phyloP scores from a whole-genome alignment of 2,113 vertebrate genomes.

The Scomber japonicus region DNA sequence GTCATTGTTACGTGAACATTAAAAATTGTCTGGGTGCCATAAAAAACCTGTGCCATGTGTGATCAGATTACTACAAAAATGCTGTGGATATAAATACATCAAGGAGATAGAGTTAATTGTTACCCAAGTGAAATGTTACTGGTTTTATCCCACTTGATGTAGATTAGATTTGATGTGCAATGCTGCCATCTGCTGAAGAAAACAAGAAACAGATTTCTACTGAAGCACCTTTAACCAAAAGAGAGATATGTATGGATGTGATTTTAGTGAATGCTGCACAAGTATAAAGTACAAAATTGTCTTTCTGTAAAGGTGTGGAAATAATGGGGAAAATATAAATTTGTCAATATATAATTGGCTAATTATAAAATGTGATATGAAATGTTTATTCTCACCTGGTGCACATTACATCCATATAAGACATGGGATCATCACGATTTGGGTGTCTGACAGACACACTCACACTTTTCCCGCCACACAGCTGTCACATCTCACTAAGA shows the following conservation, averaged over 20 bases:
- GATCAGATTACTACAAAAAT: neutral
- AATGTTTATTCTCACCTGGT: conserved; percentile 6
- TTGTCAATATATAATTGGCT: neutral
- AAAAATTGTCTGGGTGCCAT: conserved; percentile 8
- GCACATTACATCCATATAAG: conserved; percentile 2
- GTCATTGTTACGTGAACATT: conserved; percentile 30
- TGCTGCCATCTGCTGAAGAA: conserved; percentile 81
- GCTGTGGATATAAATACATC: conserved; percentile 80
- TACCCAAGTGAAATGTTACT: conserved; percentile 45
- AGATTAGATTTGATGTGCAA: conserved; percentile 68
- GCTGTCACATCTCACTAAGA: conserved; percentile 43
- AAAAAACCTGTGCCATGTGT: no score
- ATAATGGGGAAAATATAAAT: neutral
- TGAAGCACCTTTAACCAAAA: neutral
- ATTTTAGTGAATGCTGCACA: neutral
- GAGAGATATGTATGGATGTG: neutral
- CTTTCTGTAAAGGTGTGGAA: neutral
- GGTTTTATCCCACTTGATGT: conserved; percentile 34
- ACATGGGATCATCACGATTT: neutral
- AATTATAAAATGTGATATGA: neutral
- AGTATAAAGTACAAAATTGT: neutral
- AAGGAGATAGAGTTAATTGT: conserved; percentile 70
- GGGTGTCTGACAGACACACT: neutral
- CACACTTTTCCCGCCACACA: conserved; percentile 4
- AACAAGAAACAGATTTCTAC: neutral